These are phyloP conservation scores for Micronycteris hirsuta DNA, from an alignment of 2,113 vertebrate genomes.

Conservation along the genomic window DNA sequence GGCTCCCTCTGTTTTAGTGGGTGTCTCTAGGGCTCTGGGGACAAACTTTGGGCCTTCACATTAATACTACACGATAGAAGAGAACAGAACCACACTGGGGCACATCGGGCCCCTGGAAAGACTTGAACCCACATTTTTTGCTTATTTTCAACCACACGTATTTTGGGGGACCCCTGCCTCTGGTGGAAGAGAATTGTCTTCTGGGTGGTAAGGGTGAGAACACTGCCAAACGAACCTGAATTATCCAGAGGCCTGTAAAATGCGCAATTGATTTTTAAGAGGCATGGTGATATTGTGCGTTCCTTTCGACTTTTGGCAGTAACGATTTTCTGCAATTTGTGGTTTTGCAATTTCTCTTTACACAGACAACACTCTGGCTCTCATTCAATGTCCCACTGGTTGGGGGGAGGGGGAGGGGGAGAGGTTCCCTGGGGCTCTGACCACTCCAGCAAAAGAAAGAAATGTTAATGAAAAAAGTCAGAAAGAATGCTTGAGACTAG, in stretches of 20 bases:
- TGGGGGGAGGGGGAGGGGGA: background rate
- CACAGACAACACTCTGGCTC: conserved; percentile 72
- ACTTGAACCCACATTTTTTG: background rate
- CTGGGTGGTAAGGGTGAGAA: conserved; percentile 72
- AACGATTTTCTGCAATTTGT: conserved; percentile 74
- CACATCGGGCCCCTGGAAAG: background rate
- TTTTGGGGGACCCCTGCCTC: conserved; percentile 32
- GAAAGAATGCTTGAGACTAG: conserved; percentile 56
- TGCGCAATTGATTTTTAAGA: conserved; percentile 75
- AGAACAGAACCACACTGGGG: background rate
- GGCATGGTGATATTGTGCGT: conserved; percentile 72
- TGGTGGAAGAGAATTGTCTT: conserved; percentile 47
- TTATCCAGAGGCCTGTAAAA: conserved; percentile 71
- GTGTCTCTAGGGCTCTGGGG: background rate
- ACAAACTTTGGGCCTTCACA: background rate
- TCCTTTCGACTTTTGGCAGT: conserved; percentile 73
- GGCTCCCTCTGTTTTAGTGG: background rate
- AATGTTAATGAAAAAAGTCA: conserved; percentile 69
- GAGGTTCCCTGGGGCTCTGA: conserved; percentile 58
- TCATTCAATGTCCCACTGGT: conserved; percentile 65
- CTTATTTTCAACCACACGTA: background rate
- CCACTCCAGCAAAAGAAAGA: conserved; percentile 55
- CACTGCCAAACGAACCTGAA: conserved; percentile 70
- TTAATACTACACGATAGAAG: background rate
- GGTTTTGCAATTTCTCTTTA: conserved; percentile 77